These are phyloP conservation scores for Bhutanitis thaidina DNA, from an alignment of 2,888 invertebrate species.

Conservation along the genomic window DNA sequence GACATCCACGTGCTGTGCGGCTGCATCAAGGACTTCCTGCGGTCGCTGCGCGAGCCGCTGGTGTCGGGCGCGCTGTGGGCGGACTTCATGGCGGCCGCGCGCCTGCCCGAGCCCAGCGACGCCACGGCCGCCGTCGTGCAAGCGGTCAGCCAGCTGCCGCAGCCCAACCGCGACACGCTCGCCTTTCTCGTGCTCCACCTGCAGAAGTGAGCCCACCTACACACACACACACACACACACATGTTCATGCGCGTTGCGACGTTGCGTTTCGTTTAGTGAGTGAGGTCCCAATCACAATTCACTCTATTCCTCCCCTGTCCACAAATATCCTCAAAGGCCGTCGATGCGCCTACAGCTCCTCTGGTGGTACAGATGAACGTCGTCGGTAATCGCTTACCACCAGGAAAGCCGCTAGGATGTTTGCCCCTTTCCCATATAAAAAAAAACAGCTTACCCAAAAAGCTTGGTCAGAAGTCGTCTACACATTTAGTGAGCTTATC, in stretches of 20 bases:
- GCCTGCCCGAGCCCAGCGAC: constrained; percentile 76
- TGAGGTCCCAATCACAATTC: too few relatives aligned
- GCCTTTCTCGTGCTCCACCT: constrained; percentile 95
- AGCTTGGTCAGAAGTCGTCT: too few relatives aligned
- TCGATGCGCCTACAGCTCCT: too few relatives aligned
- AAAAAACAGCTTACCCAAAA: too few relatives aligned
- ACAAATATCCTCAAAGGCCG: too few relatives aligned
- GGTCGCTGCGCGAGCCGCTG: constrained; percentile 92
- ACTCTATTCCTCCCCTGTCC: too few relatives aligned
- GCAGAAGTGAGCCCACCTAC: constrained; percentile 80
- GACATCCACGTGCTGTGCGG: constrained; percentile 96
- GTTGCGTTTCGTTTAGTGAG: too few relatives aligned
- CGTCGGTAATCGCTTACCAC: too few relatives aligned
- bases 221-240: not conserved
- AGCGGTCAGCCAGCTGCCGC: constrained; percentile 91
- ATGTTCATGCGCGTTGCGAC: not conserved
- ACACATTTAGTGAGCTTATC: too few relatives aligned
- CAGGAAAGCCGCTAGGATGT: too few relatives aligned
- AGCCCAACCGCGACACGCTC: constrained; percentile 95
- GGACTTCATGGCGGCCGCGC: constrained; percentile 87
- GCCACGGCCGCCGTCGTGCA: constrained; percentile 84
- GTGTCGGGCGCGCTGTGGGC: constrained; percentile 90
- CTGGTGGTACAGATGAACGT: too few relatives aligned
- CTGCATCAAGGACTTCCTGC: constrained; percentile 95
- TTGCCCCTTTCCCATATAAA: too few relatives aligned